phyloP scores from a whole-genome alignment of 1,140 invertebrate genomes.

The Cylas formicarius region DNA sequence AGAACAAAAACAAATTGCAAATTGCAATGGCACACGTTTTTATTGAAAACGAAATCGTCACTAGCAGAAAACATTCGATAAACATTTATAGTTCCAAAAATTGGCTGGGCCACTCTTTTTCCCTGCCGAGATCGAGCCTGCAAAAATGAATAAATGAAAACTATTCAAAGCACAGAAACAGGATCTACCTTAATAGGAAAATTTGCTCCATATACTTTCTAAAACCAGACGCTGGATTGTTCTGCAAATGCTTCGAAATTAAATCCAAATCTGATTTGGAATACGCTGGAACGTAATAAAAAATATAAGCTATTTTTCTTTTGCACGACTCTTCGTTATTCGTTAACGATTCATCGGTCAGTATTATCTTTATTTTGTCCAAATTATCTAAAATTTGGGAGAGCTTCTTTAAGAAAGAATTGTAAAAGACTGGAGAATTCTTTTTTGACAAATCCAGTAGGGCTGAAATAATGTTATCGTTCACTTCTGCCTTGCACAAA shows the following conservation, averaged over 20 bases:
- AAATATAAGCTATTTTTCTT: conserved; percentile 22
- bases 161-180: neutral
- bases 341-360: conserved; percentile 18
- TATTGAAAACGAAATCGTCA: too few species aligned
- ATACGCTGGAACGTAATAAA: conserved; percentile 18
- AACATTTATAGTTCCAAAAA: too few species aligned
- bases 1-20: too few species aligned
- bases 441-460: conserved; percentile 20
- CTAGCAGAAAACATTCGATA: too few species aligned
- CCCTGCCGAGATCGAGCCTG: too few species aligned
- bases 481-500: conserved; percentile 15
- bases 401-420: conserved; percentile 30
- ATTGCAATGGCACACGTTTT: too few species aligned
- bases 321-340: conserved; percentile 9
- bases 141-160: conserved; percentile 1
- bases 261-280: neutral
- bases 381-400: conserved; percentile 46
- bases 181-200: conserved; percentile 1
- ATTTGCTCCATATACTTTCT: conserved; percentile 6
- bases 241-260: neutral
- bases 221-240: neutral
- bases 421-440: conserved; percentile 16
- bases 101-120: too few species aligned
- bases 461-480: conserved; percentile 6
- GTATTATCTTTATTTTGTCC: conserved; percentile 40